phyloP scores from a whole-genome alignment of 2,888 invertebrate genomes.

The Microctonus brassicae region DNA sequence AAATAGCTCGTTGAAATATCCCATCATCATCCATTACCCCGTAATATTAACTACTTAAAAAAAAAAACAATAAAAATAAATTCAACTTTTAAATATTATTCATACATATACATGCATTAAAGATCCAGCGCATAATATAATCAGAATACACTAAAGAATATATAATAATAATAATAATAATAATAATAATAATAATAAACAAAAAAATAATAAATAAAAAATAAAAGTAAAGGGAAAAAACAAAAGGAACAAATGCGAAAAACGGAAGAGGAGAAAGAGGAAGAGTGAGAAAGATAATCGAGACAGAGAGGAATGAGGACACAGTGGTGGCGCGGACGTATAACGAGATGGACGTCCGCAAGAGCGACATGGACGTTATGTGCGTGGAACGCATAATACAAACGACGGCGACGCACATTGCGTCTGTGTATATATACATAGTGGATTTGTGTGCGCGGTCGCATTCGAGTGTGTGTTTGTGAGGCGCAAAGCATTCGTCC shows the following conservation, averaged over 20 bases:
- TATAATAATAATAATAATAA: background rate
- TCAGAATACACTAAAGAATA: too few species aligned
- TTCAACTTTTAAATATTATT: too few species aligned
- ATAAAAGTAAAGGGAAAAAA: background rate
- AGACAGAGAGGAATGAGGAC: conserved; percentile 26
- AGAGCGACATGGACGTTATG: conserved; percentile 28
- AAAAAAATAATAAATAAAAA: background rate
- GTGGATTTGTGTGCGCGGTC: conserved; percentile 32
- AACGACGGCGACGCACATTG: conserved; percentile 24
- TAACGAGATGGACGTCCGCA: conserved; percentile 32
- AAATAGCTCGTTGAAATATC: conserved; percentile 31
- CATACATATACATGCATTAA: too few species aligned
- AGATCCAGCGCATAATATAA: too few species aligned
- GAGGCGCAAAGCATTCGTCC: conserved; percentile 43
- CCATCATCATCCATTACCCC: background rate
- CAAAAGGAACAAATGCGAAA: background rate
- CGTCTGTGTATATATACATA: conserved; percentile 16
- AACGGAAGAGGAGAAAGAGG: conserved; percentile 6
- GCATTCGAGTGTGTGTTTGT: background rate
- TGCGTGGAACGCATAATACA: conserved; percentile 48
- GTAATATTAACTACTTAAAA: too few species aligned
- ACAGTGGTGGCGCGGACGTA: background rate
- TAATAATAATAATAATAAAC: background rate
- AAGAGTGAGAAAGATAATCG: background rate
- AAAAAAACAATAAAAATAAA: too few species aligned